Conservation (phyloP, 2,113 vertebrate species). For the Naja naja region DNA sequence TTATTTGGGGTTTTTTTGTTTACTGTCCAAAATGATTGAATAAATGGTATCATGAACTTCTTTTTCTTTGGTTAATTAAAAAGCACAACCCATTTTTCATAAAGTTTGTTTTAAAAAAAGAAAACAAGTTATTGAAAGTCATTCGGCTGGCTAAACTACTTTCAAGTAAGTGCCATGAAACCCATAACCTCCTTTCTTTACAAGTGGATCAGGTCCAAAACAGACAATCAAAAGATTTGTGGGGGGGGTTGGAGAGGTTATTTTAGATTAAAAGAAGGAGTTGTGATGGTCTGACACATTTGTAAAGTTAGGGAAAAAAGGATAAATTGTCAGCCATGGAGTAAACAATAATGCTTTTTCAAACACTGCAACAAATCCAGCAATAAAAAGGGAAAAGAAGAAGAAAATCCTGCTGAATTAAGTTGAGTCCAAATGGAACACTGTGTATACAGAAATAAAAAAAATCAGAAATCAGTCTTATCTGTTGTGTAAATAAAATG, state of each 20-base stretch:
- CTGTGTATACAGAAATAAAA: slow-evolving; percentile 69
- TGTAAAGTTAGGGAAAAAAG: slow-evolving; percentile 81
- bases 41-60: slow-evolving; percentile 80
- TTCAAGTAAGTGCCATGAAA: slow-evolving; percentile 91
- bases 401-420: slow-evolving; percentile 62
- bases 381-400: slow-evolving; percentile 44
- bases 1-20: slow-evolving; percentile 79
- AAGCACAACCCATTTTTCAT: slow-evolving; percentile 86
- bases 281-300: slow-evolving; percentile 86
- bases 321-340: slow-evolving; percentile 86
- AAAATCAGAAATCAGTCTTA: slow-evolving; percentile 64
- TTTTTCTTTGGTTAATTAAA: slow-evolving; percentile 92
- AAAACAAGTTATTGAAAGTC: slow-evolving; percentile 86
- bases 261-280: slow-evolving; percentile 91
- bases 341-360: slow-evolving; percentile 70
- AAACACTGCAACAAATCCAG: slow-evolving; percentile 50
- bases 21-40: slow-evolving; percentile 82
- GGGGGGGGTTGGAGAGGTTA: slow-evolving; percentile 80
- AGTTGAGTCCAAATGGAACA: slow-evolving; percentile 62
- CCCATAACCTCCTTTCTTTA: slow-evolving; percentile 91
- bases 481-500: slow-evolving; percentile 63
- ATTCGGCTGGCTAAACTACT: slow-evolving; percentile 89
- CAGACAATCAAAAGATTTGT: slow-evolving; percentile 98
- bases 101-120: slow-evolving; percentile 85
- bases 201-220: slow-evolving; percentile 94